phyloP scores from a whole-genome alignment of 2,797 vertebrate genomes.

The Telmatherina bonti region DNA sequence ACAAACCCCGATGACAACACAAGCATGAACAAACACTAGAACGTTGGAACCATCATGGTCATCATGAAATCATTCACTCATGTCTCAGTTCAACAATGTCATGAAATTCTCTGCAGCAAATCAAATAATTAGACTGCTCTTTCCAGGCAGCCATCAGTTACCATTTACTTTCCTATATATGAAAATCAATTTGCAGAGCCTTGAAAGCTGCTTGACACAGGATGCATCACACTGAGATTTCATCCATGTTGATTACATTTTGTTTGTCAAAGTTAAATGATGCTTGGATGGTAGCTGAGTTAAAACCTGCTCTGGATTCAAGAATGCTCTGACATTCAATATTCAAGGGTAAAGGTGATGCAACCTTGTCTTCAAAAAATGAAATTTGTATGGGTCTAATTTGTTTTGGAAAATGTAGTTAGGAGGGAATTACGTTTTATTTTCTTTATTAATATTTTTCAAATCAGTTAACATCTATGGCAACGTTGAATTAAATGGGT shows the following conservation, averaged over 20 bases:
- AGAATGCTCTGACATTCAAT: slow-evolving; percentile 13
- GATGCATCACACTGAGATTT: slow-evolving; percentile 27
- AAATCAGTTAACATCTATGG: neutral
- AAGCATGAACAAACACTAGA: too few species aligned
- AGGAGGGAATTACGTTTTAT: neutral
- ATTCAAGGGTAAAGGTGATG: neutral
- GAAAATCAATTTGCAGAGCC: slow-evolving; percentile 16
- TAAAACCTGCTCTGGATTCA: slow-evolving; percentile 8
- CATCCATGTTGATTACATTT: slow-evolving; percentile 27
- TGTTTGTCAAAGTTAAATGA: slow-evolving; percentile 28
- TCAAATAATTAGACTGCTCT: slow-evolving; percentile 2
- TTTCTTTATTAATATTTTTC: neutral
- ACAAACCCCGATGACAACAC: too few species aligned
- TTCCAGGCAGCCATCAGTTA: slow-evolving; percentile 9
- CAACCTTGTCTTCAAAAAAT: slow-evolving; percentile 18
- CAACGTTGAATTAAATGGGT: slow-evolving; percentile 5
- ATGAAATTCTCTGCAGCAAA: slow-evolving; percentile 3
- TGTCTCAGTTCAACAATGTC: slow-evolving; percentile 13
- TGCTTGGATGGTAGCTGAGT: neutral
- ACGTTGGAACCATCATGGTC: neutral
- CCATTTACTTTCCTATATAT: slow-evolving; percentile 13
- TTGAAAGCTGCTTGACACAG: slow-evolving; percentile 19
- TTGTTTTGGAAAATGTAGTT: slow-evolving; percentile 22
- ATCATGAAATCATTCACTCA: slow-evolving; percentile 19
- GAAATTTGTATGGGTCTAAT: slow-evolving; percentile 6